A percentile compares a stretch with the other conserved stretches of the same genome.
phyloP scores from a whole-genome alignment of 2,797 vertebrate genomes.

The Xenops minutus region DNA sequence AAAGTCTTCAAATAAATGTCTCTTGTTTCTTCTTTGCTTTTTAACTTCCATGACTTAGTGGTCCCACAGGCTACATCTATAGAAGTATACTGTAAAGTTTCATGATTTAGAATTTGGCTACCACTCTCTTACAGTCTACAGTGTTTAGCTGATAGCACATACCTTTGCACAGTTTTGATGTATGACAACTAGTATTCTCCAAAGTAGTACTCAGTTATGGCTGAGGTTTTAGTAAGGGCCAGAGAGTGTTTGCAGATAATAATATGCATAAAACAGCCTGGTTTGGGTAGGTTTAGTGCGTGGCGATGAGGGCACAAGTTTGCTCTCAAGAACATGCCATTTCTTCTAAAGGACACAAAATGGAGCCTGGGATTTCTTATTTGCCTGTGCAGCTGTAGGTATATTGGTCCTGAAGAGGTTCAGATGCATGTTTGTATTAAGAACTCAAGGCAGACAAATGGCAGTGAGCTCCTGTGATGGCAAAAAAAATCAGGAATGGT shows the following conservation, averaged over 20 bases:
- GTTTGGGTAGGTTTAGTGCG: not conserved
- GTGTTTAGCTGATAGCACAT: not conserved
- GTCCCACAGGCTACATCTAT: not conserved
- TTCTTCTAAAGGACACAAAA: not conserved
- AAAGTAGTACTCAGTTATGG: not conserved
- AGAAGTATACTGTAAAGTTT: not conserved
- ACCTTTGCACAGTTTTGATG: not conserved
- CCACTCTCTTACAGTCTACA: not conserved
- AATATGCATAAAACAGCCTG: not conserved
- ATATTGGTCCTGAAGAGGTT: not conserved
- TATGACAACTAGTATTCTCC: not conserved
- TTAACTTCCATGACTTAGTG: not conserved
- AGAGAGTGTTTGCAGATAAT: not conserved
- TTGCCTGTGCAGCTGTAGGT: not conserved
- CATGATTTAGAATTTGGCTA: not conserved
- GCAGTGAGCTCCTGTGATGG: not conserved
- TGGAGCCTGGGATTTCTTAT: not conserved
- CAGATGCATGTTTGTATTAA: not conserved
- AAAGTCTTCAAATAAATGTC: not conserved
- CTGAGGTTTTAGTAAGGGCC: not conserved
- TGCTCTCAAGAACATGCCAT: not conserved
- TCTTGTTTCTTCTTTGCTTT: conserved; percentile 2
- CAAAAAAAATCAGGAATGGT: not conserved
- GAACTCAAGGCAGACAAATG: not conserved
- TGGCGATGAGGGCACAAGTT: not conserved